A percentile compares a stretch with the other conserved stretches of the same genome.
Conservation (phyloP, 2,797 vertebrate genomes). For the Gymnocypris eckloni region DNA sequence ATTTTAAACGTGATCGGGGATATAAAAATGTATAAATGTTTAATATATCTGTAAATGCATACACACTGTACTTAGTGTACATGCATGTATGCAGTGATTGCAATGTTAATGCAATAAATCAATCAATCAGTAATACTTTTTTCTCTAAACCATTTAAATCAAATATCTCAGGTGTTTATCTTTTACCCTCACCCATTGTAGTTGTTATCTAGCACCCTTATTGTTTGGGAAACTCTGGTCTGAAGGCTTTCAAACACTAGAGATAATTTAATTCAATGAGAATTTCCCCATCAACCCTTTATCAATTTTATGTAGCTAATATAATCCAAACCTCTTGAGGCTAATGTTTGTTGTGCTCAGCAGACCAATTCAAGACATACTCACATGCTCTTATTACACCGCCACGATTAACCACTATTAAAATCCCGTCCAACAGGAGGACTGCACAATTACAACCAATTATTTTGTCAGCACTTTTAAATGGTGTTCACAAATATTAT, state of each 20-base stretch:
- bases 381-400: conserved; percentile 24
- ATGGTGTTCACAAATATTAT: conserved; percentile 45
- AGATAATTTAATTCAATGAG: conserved; percentile 7
- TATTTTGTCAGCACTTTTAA: conserved; percentile 56
- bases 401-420: conserved; percentile 51
- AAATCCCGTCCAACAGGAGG: conserved; percentile 49
- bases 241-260: neutral
- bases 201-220: neutral
- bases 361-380: conserved; percentile 49
- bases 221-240: neutral
- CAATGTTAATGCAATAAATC: neutral
- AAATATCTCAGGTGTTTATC: neutral
- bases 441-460: conserved; percentile 51
- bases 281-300: conserved; percentile 22
- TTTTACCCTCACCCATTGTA: neutral
- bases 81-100: neutral
- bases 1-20: neutral
- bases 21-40: neutral
- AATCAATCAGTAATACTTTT: neutral
- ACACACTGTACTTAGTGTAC: neutral
- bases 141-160: neutral
- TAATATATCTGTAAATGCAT: neutral
- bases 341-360: conserved; percentile 46
- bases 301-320: conserved; percentile 40
- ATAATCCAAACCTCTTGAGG: conserved; percentile 43